Conservation (phyloP, 2,797 vertebrate species). For the Melanotaenia pygmaea region DNA sequence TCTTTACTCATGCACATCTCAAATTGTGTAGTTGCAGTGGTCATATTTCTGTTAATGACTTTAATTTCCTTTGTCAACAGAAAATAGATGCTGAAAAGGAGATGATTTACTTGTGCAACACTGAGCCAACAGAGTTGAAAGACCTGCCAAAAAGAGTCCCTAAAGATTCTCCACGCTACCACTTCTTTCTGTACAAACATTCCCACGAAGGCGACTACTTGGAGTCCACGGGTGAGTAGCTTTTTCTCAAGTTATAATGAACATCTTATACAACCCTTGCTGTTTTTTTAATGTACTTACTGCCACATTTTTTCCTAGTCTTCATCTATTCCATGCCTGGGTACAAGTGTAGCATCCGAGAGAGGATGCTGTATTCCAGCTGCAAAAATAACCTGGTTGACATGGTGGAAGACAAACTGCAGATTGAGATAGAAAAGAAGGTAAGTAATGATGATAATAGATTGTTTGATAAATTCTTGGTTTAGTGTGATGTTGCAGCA, state of each 20-base stretch:
- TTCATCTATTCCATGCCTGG: conserved; percentile 99
- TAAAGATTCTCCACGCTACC: conserved; percentile 93
- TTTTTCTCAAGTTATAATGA: neutral
- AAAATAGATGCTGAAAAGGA: conserved; percentile 92
- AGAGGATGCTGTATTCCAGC: conserved; percentile 98
- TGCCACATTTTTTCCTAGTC: conserved; percentile 77
- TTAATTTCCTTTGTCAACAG: conserved; percentile 75
- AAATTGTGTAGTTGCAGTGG: no score
- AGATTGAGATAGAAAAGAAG: conserved; percentile 93
- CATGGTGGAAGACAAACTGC: conserved; percentile 88
- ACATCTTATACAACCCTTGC: neutral
- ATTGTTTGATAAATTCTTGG: neutral
- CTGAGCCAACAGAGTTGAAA: conserved; percentile 90
- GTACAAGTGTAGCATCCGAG: conserved; percentile 94
- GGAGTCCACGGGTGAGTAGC: conserved; percentile 91
- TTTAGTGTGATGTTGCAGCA: neutral
- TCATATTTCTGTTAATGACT: neutral
- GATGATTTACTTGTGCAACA: conserved; percentile 90
- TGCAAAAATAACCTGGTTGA: conserved; percentile 94
- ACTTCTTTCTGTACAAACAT: conserved; percentile 98
- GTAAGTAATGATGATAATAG: conserved; percentile 65
- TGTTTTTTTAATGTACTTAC: neutral
- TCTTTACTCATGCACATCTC: neutral
- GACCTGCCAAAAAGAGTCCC: conserved; percentile 95
- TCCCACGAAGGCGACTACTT: conserved; percentile 96